Base-by-base conservation (phyloP, 37 sponge, comb jelly and placozoan species). In the Petrosia ficiformis region DNA sequence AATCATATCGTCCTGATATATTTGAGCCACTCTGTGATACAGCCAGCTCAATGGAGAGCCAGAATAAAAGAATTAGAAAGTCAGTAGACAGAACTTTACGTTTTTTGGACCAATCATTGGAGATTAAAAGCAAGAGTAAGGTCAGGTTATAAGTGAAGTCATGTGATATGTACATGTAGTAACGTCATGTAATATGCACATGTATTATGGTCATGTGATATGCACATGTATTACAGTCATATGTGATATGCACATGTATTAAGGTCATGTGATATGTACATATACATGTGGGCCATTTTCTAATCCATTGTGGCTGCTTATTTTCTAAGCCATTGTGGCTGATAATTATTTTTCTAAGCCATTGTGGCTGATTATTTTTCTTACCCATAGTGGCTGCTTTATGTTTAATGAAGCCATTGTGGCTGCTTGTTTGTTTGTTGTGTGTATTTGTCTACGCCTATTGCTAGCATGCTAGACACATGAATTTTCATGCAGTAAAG, bases 21-120 rank as follows among this genome's bases (percentile, higher is more conserved):
- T 90, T 85, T 76, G 88, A 94, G 73, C 48, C 74, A 44, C 79
- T 94, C 6, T 87, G 88, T 78, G 95, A 94, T 74, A 75, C 84
- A 14, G 75, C 73, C 6, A 60, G 85, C 0, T 71, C 82, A 16
- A 28, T 14, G 38, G 82, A 28, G 0, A 66, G 79, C 61, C 59
- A 58, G 26, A 25, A 42, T 56, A 90, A 94, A 70, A 75, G 89
- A 64, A 35, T 81, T 29, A 72, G 74, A 67, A 82, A 87, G 68
- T 94, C 95, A 0, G 92, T 94, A 31, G 88, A 90, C 30, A 48
- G 95, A 25, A 87, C 92, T 11, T 37, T 94, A 57, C 52, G 34
- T 24, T 87, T 87, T 72, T 70, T 94, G 37, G 95, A 94, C 58
- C 67, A 87, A 32, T 78, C 73, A 26, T 21, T 94, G 0, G 57